phyloP scores from a whole-genome alignment of 2,113 vertebrate genomes.

The Fukomys damarensis region DNA sequence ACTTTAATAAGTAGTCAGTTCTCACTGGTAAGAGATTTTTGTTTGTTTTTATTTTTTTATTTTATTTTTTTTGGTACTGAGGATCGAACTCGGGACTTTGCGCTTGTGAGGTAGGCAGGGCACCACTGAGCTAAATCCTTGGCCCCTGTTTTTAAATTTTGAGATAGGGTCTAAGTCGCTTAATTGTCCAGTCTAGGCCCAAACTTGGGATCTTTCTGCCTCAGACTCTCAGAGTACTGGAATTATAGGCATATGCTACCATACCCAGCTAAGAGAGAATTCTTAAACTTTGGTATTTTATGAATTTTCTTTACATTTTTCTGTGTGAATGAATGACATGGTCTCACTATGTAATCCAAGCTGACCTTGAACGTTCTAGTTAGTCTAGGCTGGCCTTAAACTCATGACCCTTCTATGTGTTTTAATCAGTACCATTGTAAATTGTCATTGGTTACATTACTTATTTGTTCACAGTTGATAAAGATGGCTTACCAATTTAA shows the following conservation, averaged over 20 bases:
- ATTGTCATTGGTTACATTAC: constrained; percentile 23
- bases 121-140: too few relatives aligned
- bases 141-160: not conserved
- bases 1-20: constrained; percentile 22
- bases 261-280: not conserved
- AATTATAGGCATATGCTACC: not conserved
- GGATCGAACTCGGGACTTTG: too few relatives aligned
- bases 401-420: not conserved
- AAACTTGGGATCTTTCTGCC: not conserved
- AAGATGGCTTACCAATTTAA: not conserved
- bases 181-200: not conserved
- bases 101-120: too few relatives aligned
- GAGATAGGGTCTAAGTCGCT: not conserved
- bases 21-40: constrained; percentile 8
- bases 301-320: constrained; percentile 6
- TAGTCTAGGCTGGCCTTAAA: not conserved
- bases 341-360: not conserved
- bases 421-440: constrained; percentile 21
- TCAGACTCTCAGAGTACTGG: not conserved
- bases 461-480: constrained; percentile 36
- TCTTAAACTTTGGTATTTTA: constrained; percentile 44
- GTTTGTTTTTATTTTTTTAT: too few relatives aligned
- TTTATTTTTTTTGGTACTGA: too few relatives aligned
- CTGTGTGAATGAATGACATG: not conserved
- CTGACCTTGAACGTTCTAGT: too few relatives aligned